These are phyloP conservation scores for Rhinoptilus africanus DNA, from an alignment of 2,113 vertebrate species.

Conservation along the genomic window DNA sequence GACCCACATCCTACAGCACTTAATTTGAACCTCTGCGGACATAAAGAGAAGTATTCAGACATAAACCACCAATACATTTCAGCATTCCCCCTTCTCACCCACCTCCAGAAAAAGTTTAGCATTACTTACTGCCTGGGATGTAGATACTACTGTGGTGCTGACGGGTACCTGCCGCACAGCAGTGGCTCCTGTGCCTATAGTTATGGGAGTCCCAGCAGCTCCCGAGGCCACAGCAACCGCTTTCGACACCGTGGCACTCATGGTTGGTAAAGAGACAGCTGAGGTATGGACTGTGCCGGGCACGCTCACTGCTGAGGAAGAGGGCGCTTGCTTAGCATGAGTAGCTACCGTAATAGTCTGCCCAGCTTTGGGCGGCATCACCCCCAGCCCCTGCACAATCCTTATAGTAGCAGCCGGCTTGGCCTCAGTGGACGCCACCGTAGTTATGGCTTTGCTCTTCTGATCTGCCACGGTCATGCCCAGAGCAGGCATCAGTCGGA, in stretches of 20 bases:
- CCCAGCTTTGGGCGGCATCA: conserved; percentile 89
- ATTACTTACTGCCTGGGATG: conserved; percentile 85
- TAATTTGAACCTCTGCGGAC: not conserved
- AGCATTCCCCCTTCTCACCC: not conserved
- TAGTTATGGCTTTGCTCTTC: conserved; percentile 83
- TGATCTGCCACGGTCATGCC: conserved; percentile 89
- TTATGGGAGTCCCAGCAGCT: conserved; percentile 78
- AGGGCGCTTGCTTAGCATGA: conserved; percentile 78
- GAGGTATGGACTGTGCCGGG: conserved; percentile 77
- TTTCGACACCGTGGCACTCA: conserved; percentile 81
- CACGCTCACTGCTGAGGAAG: conserved; percentile 55
- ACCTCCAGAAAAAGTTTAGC: not conserved
- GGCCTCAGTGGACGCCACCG: conserved; percentile 79
- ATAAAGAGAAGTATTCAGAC: not conserved
- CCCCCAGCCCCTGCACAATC: conserved; percentile 92
- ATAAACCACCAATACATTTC: not conserved
- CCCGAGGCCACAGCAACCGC: conserved; percentile 81
- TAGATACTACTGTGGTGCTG: conserved; percentile 85
- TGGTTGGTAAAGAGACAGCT: conserved; percentile 81
- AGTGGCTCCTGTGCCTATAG: conserved; percentile 81
- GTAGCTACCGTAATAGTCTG: conserved; percentile 87
- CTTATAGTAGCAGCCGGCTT: conserved; percentile 89
- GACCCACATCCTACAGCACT: not conserved
- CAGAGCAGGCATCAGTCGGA: conserved; percentile 93
- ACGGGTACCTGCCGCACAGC: conserved; percentile 90